Evolutionary conservation across 2,113 vertebrate genomes (phyloP).

Genomic region (Austrofundulus limnaeus): DNA sequence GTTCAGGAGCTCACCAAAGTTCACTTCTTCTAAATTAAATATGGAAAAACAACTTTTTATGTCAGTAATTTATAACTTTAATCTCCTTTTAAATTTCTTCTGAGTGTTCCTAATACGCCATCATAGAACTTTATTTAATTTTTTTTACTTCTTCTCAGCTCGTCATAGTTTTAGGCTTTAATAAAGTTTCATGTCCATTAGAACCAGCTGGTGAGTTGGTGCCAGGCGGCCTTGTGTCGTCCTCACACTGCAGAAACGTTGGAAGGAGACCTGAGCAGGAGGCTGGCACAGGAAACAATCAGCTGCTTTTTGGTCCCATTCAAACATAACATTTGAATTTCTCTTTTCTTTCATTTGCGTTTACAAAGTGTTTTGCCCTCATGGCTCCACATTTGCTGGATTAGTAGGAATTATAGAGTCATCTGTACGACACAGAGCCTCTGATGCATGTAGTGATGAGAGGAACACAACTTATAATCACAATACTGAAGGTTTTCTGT

Average conservation of each 20-base stretch:
- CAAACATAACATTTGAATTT: slow-evolving; percentile 9
- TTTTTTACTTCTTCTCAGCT: background rate
- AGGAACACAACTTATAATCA: too few relatives aligned
- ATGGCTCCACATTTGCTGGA: background rate
- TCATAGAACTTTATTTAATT: background rate
- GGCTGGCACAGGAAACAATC: background rate
- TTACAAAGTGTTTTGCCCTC: slow-evolving; percentile 53
- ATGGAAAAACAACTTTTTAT: too few relatives aligned
- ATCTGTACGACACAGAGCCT: background rate
- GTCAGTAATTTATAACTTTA: too few relatives aligned
- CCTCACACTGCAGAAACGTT: background rate
- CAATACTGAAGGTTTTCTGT: too few relatives aligned
- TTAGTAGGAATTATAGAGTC: slow-evolving; percentile 2
- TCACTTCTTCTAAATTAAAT: too few relatives aligned
- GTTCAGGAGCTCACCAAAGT: too few relatives aligned
- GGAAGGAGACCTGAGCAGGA: slow-evolving; percentile 9
- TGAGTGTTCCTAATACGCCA: too few relatives aligned
- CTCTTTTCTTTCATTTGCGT: slow-evolving; percentile 59
- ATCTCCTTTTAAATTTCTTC: too few relatives aligned
- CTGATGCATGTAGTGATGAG: background rate
- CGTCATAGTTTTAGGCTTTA: slow-evolving; percentile 15
- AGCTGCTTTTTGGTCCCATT: background rate
- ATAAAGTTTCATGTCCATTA: slow-evolving; percentile 22
- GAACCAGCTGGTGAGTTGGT: slow-evolving; percentile 44
- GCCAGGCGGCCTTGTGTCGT: slow-evolving; percentile 44